Percentiles rank a stretch among this genome's conserved stretches.
These are phyloP conservation scores for Hormiphora californensis DNA, from an alignment of 37 sponge, comb jelly and placozoan genomes.

Conservation along the genomic window DNA sequence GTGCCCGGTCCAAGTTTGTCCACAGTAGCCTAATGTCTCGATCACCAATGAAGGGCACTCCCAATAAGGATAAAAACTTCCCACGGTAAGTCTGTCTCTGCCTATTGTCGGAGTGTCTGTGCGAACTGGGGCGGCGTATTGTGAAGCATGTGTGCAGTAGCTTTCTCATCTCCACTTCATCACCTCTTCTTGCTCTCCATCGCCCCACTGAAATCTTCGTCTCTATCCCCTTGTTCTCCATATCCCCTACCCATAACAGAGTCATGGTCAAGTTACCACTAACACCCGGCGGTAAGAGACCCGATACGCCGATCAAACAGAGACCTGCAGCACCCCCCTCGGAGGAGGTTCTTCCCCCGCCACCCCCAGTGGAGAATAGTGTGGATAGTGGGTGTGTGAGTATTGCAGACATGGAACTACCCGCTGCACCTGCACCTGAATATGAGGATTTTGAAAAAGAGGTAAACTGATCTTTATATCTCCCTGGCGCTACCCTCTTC, in stretches of 20 bases:
- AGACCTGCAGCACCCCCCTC: not conserved
- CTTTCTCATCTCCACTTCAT: not conserved
- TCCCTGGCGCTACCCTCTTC: not conserved
- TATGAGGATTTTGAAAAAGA: conserved; percentile 31
- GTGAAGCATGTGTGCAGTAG: not conserved
- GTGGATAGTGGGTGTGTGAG: not conserved
- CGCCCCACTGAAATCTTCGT: not conserved
- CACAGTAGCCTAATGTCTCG: not conserved
- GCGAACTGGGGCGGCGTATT: not conserved
- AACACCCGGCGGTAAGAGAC: not conserved
- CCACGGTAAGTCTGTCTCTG: not conserved
- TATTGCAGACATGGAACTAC: not conserved
- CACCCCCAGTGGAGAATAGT: not conserved
- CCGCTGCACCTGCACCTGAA: not conserved
- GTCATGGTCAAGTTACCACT: too few relatives aligned
- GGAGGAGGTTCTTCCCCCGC: not conserved
- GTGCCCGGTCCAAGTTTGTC: not conserved
- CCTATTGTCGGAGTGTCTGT: too few relatives aligned
- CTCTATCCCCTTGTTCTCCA: not conserved
- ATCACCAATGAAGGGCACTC: conserved; percentile 7
- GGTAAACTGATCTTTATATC: not conserved
- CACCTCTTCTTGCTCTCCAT: not conserved
- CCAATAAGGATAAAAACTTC: not conserved
- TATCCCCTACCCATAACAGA: not conserved
- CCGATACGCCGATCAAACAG: conserved; percentile 14